Evolutionary conservation across 2,888 invertebrate species (phyloP).

Genomic region (Poecilus cupreus): DNA sequence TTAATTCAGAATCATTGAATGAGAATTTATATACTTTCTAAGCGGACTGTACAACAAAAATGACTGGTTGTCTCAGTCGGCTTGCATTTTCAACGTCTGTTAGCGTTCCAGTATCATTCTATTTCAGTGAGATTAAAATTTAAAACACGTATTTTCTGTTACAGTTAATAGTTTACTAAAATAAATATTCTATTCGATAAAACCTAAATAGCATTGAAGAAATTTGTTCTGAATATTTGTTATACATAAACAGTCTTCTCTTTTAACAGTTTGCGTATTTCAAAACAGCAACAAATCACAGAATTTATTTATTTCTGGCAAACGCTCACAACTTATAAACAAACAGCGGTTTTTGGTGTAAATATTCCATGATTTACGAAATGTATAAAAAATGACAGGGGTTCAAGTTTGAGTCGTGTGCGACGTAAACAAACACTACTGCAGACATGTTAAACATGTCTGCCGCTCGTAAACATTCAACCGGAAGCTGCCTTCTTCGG

Average conservation of each 20-base stretch:
- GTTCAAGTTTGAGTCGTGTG: neutral
- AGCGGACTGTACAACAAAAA: no score
- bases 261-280: neutral
- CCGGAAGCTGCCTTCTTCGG: constrained; percentile 54
- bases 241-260: neutral
- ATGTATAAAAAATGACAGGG: constrained; percentile 15
- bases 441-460: constrained; percentile 49
- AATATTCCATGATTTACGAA: constrained; percentile 40
- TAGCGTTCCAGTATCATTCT: no score
- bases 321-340: neutral
- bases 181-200: no score
- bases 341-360: constrained; percentile 35
- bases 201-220: no score
- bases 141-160: no score
- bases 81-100: no score
- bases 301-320: neutral
- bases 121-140: no score
- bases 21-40: no score
- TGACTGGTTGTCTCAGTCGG: no score
- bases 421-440: constrained; percentile 1
- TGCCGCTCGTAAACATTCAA: constrained; percentile 56
- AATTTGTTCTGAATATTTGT: no score
- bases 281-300: neutral
- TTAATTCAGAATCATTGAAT: no score
- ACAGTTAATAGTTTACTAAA: no score